Conservation (phyloP, 2,113 vertebrate genomes). For the Eulacestoma nigropectus region DNA sequence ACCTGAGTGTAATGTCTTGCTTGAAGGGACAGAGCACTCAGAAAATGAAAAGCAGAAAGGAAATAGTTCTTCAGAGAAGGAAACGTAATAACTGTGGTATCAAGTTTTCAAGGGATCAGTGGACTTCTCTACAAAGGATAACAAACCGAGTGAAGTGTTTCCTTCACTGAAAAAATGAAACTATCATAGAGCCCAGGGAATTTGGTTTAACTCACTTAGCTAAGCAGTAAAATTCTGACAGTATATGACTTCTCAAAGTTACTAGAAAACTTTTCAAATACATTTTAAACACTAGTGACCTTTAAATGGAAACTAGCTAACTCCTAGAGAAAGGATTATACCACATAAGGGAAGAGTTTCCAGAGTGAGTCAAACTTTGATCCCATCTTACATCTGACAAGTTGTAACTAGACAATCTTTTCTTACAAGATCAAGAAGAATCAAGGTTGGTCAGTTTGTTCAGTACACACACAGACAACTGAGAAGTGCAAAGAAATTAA, state of each 20-base stretch:
- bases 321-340: not conserved
- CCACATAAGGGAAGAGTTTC: not conserved
- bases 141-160: accelerated
- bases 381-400: not conserved
- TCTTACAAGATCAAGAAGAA: not conserved
- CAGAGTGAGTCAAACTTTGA: not conserved
- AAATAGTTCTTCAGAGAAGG: not conserved
- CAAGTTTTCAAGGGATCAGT: not conserved
- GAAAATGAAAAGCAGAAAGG: not conserved
- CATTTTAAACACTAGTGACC: not conserved
- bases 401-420: not conserved
- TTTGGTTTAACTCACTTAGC: not conserved
- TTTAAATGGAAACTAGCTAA: not conserved
- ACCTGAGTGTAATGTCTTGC: not conserved
- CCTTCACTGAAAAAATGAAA: not conserved
- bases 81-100: not conserved
- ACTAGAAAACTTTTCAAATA: not conserved
- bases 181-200: not conserved
- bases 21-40: not conserved
- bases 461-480: not conserved
- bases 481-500: not conserved
- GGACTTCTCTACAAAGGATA: not conserved
- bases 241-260: not conserved
- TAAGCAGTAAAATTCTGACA: not conserved
- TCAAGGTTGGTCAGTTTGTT: not conserved